phyloP scores from a whole-genome alignment of 2,113 vertebrate genomes.

The Xiphophorus hellerii region DNA sequence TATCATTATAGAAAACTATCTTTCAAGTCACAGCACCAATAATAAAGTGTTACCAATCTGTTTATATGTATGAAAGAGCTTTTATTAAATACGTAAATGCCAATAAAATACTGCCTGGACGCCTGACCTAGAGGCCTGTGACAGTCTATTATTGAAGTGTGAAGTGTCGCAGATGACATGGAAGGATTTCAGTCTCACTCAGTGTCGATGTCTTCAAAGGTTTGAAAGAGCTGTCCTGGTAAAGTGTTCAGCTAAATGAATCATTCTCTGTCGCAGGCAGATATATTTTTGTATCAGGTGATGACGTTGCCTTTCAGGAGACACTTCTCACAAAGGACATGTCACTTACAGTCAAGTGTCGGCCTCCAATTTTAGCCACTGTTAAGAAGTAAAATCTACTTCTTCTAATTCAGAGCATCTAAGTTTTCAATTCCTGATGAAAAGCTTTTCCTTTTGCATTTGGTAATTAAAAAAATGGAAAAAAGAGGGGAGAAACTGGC shows the following conservation, averaged over 20 bases:
- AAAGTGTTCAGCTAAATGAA: conserved; percentile 1
- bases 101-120: not conserved
- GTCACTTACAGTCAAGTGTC: not conserved
- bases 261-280: not conserved
- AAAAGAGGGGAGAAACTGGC: too few species aligned
- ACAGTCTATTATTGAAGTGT: not conserved
- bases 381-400: too few species aligned
- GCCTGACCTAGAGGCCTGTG: not conserved
- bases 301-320: not conserved
- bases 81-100: not conserved
- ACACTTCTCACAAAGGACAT: not conserved
- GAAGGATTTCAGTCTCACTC: not conserved
- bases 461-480: too few species aligned
- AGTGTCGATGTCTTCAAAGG: not conserved
- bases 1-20: too few species aligned
- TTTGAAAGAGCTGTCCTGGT: not conserved
- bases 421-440: too few species aligned
- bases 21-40: too few species aligned
- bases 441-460: too few species aligned
- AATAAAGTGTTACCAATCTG: not conserved
- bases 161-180: not conserved
- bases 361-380: too few species aligned
- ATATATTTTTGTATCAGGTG: not conserved
- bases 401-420: too few species aligned
- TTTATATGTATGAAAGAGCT: not conserved